These are phyloP conservation scores for Gobiocypris rarus DNA, from an alignment of 2,113 vertebrate genomes.

Conservation along the genomic window DNA sequence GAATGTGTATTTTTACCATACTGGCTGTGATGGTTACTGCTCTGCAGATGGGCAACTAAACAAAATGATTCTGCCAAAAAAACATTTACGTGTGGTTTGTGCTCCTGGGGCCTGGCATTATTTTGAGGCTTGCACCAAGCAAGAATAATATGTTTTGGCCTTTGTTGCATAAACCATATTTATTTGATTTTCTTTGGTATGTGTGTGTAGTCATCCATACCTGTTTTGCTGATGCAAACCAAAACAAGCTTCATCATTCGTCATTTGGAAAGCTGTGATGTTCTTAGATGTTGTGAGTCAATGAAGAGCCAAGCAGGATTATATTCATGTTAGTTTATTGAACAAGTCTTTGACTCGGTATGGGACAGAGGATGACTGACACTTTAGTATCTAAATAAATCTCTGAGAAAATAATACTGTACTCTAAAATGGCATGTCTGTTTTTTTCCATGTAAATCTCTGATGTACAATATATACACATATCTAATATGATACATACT, in stretches of 20 bases:
- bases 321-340: constrained; percentile 72
- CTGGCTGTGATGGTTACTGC: constrained; percentile 10
- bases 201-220: not conserved
- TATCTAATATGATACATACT: constrained; percentile 66
- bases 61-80: constrained; percentile 19
- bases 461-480: constrained; percentile 74
- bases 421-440: constrained; percentile 64
- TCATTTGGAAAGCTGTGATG: constrained; percentile 8
- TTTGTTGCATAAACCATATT: constrained; percentile 25
- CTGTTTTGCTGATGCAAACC: constrained; percentile 6
- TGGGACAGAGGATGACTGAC: constrained; percentile 68
- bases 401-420: constrained; percentile 78
- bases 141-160: constrained; percentile 37
- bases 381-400: constrained; percentile 72
- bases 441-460: constrained; percentile 66
- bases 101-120: constrained; percentile 41
- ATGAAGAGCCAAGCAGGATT: not conserved
- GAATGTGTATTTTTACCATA: not conserved
- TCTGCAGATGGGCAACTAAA: constrained; percentile 34
- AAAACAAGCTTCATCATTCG: constrained; percentile 22
- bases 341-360: constrained; percentile 69
- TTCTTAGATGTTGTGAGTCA: not conserved
- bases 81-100: constrained; percentile 45
- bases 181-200: not conserved
- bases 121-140: constrained; percentile 9